Evolutionary conservation across 2,113 vertebrate species (phyloP), one percentile per base, ranked within the genome.

Genomic region (Perca flavescens): DNA sequence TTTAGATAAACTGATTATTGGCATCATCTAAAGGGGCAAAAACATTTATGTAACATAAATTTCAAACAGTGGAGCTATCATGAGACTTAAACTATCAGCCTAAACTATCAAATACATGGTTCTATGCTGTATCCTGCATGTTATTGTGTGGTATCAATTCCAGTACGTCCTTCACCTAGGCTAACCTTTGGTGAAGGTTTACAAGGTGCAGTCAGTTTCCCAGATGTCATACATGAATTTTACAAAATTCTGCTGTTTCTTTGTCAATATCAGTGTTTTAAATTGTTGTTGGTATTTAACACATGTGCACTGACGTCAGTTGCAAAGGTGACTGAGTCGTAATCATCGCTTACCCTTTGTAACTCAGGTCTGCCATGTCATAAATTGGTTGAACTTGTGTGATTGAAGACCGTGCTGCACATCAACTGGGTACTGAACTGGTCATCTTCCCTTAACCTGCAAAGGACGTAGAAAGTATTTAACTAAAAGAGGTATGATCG

Each of bases 301-400:
- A 73, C 25, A 25, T 64, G 46, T 46, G 43, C 53, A 34, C 6
- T 34, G 16, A 43, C 9, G 2, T 43, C 15, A 8, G 31, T 52
- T 17, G 28, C 34, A 71, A 69, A 71, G 72, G 61, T 80, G 72
- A 77, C 40, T 76, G 52, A 76, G 46, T 25, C 47, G 54, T 34
- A 62, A 87, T 47, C 16, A 28, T 60, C 6, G 1, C 21, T 64
- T 60, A 74, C 63, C 68, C 64, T 84, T 84, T 77, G 80, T 72
- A 56, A 80, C 15, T 57, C 40, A 43, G 40, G 40, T 43, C 10
- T 21, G 15, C 15, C 3, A 40, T 52, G 1, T 47, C 14, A 28
- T 74, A 54, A 40, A 34, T n/a, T 10, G 15, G 14, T n/a, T 52
- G 52, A 10, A 5, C 1, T 0, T 70, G 65, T 46, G 1, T 62